Base-by-base conservation (phyloP, 2,888 invertebrate species). In the Thyatira batis region DNA sequence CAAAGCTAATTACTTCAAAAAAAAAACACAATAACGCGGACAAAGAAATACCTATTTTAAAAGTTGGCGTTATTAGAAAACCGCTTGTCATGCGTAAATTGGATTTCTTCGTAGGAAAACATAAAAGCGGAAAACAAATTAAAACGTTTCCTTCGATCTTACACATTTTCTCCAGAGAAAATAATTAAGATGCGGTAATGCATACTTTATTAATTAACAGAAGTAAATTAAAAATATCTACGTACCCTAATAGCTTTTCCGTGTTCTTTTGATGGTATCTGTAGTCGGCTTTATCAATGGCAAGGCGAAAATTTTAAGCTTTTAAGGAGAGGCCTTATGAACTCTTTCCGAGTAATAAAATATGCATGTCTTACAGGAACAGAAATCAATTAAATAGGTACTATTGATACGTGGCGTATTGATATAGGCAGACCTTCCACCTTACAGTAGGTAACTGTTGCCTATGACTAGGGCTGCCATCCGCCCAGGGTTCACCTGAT, bases 141-240 rank as follows among this genome's bases (percentile, higher is more conserved):
- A 49, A 51, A 54, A 45, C 25, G 33, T 51, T 50, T n/a, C 51
- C 44, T 25, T 30, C 48, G 43, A 51, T 54, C 52, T 53, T 39
- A 27, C 49, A 45, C 53, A 43, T 51, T 51, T 53, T 50, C 28
- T 27, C 23, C 33, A 6, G n/a, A 28, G 13, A 52, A 48, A 51
- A 49, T 51, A 57, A 56, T 56, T 52, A 56, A 53, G 45, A 51
- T 51, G 45, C 45, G 25, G 49, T 49, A 28, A 45, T 57, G 45
- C 45, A 46, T 51, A 49, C 44, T 43, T 49, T 45, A 49, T 57
- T 49, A 51, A 50, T 55, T 59, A 62, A 57, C 50, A 0, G n/a
- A 39, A 55, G 49, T 17, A 58, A 55, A 61, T 61, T 55, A 55
- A 61, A 55, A 61, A 55, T 27, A 50, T 45, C 61, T 50, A 11